Evolutionary conservation across 2,888 invertebrate species (phyloP).

Genomic region (Drosophila fungiperda): DNA sequence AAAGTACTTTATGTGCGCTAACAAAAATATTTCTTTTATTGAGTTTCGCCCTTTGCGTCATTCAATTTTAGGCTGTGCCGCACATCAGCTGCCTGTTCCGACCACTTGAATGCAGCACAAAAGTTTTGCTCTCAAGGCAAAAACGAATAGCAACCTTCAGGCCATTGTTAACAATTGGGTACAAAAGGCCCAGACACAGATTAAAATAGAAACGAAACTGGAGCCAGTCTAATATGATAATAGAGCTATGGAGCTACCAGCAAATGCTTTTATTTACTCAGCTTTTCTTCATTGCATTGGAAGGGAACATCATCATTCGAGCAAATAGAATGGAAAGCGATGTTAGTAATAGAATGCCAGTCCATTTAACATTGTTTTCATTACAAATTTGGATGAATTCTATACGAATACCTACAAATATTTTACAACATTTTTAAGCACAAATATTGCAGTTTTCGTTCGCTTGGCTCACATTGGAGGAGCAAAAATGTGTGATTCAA

Average conservation of each 20-base stretch:
- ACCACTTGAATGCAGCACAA: slow-evolving; percentile 47
- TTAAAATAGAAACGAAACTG: slow-evolving; percentile 39
- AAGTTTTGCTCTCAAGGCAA: slow-evolving; percentile 51
- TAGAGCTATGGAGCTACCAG: slow-evolving; percentile 16
- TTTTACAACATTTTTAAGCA: neutral
- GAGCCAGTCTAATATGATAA: slow-evolving; percentile 44
- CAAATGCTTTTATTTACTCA: slow-evolving; percentile 57
- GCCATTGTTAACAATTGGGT: slow-evolving; percentile 64
- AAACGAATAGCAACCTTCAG: slow-evolving; percentile 18
- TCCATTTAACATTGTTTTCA: neutral
- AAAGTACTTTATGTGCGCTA: slow-evolving; percentile 79
- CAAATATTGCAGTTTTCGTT: neutral
- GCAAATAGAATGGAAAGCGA: neutral
- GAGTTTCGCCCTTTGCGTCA: slow-evolving; percentile 58
- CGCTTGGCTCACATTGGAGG: neutral
- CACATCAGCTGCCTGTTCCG: slow-evolving; percentile 24
- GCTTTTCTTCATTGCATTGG: slow-evolving; percentile 4
- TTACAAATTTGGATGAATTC: neutral
- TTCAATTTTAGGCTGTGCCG: slow-evolving; percentile 60
- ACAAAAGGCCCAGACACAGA: slow-evolving; percentile 43
- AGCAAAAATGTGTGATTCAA: neutral
- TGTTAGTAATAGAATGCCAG: neutral
- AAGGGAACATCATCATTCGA: neutral
- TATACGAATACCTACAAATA: neutral
- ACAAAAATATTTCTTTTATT: slow-evolving; percentile 80